Base-by-base conservation (phyloP, 2,113 vertebrate genomes). In the Gymnarchus niloticus region DNA sequence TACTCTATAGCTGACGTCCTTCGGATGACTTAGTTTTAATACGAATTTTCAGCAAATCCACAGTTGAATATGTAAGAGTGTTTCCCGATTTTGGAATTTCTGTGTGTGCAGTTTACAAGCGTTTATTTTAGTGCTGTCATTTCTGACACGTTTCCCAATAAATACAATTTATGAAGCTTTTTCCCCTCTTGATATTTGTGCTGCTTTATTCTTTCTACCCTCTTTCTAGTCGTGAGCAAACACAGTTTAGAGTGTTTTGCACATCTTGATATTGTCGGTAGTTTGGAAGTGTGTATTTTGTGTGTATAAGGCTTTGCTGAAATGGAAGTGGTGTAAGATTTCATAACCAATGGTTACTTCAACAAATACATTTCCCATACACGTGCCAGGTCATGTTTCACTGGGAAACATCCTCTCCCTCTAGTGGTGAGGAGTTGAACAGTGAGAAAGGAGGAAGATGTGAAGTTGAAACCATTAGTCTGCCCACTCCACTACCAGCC, bases 81-180 rank as follows among this genome's bases (percentile, higher is more conserved):
- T 82, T 82, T 54, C 5, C 28, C 51, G 33, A 57, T 83, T n/a
- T 44, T 59, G 82, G 10, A 59, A 19, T 57, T n/a, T 54, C 25
- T 44, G n/a, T 59, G 7, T 59, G 54, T 83, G 6, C 52, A 59
- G 33, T 54, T 7, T 57, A 57, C 54, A 44, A 54, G 44, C 44
- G 49, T 57, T 57, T 83, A 44, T 82, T 82, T 82, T 44, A 83
- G 28, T 83, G 82, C 82, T 12, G 51, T 83, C 37, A 19, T 44
- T 44, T 41, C 19, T 2, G 52, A 52, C 52, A 56, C 28, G 37
- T 83, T 28, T 81, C 37, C 52, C 51, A 56, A 3, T 83, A 83
- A 83, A 83, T 19, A 83, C 17, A 83, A 81, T 44, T 46, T 82
- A 82, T 83, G 28, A 83, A 56, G 28, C 28, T 25, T 3, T 69